A percentile compares a stretch with the other conserved stretches of the same genome.
Conservation (phyloP, 2,888 invertebrate species). For the Acronicta leporina region DNA sequence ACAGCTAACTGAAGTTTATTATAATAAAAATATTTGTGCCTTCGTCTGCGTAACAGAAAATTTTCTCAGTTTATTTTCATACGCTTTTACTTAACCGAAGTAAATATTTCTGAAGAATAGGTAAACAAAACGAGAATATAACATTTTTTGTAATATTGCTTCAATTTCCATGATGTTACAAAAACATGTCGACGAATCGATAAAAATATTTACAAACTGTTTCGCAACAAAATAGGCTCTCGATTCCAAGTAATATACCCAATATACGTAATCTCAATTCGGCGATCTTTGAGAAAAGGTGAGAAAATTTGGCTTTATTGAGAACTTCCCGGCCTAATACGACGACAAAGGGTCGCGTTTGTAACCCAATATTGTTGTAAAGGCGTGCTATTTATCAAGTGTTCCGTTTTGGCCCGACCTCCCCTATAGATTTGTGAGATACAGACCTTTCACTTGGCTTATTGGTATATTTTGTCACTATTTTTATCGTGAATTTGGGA, state of each 20-base stretch:
- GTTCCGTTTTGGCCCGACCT: conserved; percentile 64
- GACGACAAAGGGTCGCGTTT: conserved; percentile 73
- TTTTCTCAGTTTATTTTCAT: conserved; percentile 5
- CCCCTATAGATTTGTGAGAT: conserved; percentile 59
- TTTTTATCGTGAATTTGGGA: neutral
- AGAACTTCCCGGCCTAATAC: conserved; percentile 68
- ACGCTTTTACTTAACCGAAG: conserved; percentile 15
- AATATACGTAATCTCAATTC: conserved; percentile 64
- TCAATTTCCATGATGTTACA: conserved; percentile 26
- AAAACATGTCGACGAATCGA: conserved; percentile 45
- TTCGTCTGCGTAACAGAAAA: conserved; percentile 16
- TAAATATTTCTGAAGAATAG: conserved; percentile 21
- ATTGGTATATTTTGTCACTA: conserved; percentile 30
- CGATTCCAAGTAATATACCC: conserved; percentile 69
- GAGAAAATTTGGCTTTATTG: conserved; percentile 69
- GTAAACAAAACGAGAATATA: conserved; percentile 19
- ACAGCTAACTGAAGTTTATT: conserved; percentile 1
- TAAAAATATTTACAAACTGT: conserved; percentile 27
- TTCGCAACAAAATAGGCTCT: conserved; percentile 62
- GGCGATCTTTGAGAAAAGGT: conserved; percentile 60
- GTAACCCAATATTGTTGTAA: conserved; percentile 77
- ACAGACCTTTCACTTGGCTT: conserved; percentile 50
- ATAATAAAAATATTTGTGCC: neutral
- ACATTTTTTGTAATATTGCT: conserved; percentile 30
- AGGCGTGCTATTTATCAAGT: conserved; percentile 73